phyloP scores from a whole-genome alignment of 1,140 invertebrate species.

The Monomorium pharaonis region DNA sequence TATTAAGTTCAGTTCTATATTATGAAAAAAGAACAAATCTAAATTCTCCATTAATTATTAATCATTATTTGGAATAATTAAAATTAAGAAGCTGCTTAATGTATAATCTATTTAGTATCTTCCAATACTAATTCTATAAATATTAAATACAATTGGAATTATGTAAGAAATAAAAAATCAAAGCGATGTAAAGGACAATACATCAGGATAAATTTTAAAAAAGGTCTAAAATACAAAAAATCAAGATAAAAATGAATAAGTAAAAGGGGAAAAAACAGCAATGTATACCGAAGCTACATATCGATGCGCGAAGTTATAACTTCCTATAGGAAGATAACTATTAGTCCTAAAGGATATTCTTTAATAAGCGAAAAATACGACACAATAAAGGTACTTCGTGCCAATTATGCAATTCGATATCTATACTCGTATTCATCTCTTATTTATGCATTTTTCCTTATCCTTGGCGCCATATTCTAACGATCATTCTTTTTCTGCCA shows the following conservation, averaged over 20 bases:
- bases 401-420: constrained; percentile 23
- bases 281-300: not conserved
- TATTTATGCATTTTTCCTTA: constrained; percentile 9
- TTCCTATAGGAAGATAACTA: not conserved
- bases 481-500: not conserved
- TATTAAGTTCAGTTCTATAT: too few species aligned
- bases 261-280: not conserved
- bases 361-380: not conserved
- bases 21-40: too few species aligned
- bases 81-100: not conserved
- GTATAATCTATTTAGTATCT: not conserved
- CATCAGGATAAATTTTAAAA: not conserved
- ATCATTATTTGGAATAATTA: not conserved
- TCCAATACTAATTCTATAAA: not conserved
- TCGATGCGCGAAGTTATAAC: not conserved
- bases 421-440: constrained; percentile 7
- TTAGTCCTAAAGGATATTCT: not conserved
- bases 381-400: not conserved
- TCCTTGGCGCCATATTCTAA: not conserved
- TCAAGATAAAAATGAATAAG: not conserved
- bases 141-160: not conserved
- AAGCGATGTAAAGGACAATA: not conserved
- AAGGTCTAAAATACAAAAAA: not conserved
- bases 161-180: not conserved
- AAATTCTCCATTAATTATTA: not conserved